phyloP scores from a whole-genome alignment of 1,140 invertebrate species.

The Neodiprion lecontei region DNA sequence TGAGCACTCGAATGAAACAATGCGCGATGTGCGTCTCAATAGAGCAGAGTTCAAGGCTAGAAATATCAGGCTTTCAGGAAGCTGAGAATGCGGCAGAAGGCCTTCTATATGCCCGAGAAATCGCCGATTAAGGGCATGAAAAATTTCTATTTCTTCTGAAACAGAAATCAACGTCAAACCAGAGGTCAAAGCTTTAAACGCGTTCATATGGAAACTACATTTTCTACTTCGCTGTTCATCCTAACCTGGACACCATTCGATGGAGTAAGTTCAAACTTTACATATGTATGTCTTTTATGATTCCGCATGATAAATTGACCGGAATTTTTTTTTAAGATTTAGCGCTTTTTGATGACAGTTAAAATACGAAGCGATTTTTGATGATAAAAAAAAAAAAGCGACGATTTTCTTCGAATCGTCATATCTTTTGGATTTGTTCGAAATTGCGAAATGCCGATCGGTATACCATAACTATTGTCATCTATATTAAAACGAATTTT shows the following conservation, averaged over 20 bases:
- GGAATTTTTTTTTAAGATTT: too few species aligned
- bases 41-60: too few species aligned
- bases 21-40: too few species aligned
- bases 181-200: slow-evolving; percentile 14
- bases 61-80: not conserved
- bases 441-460: slow-evolving; percentile 20
- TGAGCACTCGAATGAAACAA: too few species aligned
- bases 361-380: slow-evolving; percentile 27
- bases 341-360: too few species aligned
- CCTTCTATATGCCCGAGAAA: not conserved
- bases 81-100: not conserved
- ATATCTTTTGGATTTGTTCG: slow-evolving; percentile 30
- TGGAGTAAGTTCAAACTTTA: slow-evolving; percentile 15
- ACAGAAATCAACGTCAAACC: too few species aligned
- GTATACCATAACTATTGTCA: slow-evolving; percentile 18
- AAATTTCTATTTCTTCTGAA: too few species aligned
- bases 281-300: too few species aligned
- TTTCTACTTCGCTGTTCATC: not conserved
- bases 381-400: slow-evolving; percentile 45
- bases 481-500: not conserved
- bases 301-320: too few species aligned
- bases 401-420: not conserved
- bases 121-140: too few species aligned
- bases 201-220: slow-evolving; percentile 23
- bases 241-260: not conserved